These are phyloP conservation scores for Dallia pectoralis DNA, from an alignment of 2,797 vertebrate species.

Conservation along the genomic window DNA sequence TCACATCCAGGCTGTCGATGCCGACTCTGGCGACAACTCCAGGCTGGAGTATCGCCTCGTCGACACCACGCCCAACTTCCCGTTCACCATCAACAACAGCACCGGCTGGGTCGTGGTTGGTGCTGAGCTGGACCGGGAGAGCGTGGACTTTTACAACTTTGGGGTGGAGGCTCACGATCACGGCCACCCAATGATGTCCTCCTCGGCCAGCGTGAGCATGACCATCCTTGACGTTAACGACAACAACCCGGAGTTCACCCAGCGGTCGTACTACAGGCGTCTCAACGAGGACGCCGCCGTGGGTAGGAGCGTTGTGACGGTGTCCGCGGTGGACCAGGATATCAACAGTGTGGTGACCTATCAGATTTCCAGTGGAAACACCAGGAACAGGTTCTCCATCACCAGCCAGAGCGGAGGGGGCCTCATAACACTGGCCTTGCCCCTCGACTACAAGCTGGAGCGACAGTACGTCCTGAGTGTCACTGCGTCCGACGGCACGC, in stretches of 20 bases:
- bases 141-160: conserved; percentile 89
- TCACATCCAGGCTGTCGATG: conserved; percentile 91
- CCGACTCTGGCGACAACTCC: conserved; percentile 90
- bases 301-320: conserved; percentile 90
- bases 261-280: conserved; percentile 82
- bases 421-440: conserved; percentile 88
- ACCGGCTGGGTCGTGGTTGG: conserved; percentile 93
- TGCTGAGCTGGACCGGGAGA: conserved; percentile 88
- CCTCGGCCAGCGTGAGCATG: conserved; percentile 89
- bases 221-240: conserved; percentile 93
- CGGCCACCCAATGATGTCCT: conserved; percentile 83
- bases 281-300: conserved; percentile 93
- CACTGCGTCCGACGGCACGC: conserved; percentile 87
- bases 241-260: conserved; percentile 94
- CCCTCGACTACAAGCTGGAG: conserved; percentile 95
- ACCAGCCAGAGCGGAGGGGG: conserved; percentile 92
- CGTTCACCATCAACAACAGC: conserved; percentile 91
- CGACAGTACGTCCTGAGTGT: conserved; percentile 88
- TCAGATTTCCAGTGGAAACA: conserved; percentile 95
- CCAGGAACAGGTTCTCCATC: conserved; percentile 95
- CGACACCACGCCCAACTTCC: conserved; percentile 78
- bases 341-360: conserved; percentile 94
- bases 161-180: conserved; percentile 89
- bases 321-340: conserved; percentile 90
- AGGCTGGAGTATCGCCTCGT: conserved; percentile 84